phyloP scores from a whole-genome alignment of 2,888 invertebrate species.

The Tribolium freemani region DNA sequence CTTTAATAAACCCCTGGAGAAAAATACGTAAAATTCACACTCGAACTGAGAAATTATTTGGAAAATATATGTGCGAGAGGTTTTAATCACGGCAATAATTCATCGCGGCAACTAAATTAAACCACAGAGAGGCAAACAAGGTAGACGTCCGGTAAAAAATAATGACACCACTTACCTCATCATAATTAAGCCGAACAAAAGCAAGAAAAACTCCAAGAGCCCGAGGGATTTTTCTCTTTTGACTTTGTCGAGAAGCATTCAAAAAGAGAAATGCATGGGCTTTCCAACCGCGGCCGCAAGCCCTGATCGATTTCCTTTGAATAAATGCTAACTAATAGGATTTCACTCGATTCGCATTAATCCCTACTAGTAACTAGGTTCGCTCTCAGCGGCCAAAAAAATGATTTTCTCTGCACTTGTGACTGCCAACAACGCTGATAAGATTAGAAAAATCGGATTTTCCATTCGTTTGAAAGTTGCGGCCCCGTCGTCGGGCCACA shows the following conservation, averaged over 20 bases:
- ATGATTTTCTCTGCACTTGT: background rate
- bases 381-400: too few relatives aligned
- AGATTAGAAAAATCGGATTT: slow-evolving; percentile 15
- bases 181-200: slow-evolving; percentile 21
- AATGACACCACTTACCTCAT: slow-evolving; percentile 26
- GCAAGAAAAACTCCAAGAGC: slow-evolving; percentile 4
- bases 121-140: slow-evolving; percentile 10
- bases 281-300: background rate
- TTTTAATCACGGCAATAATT: slow-evolving; percentile 13
- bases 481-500: background rate
- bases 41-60: slow-evolving; percentile 12
- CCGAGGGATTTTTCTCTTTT: slow-evolving; percentile 2
- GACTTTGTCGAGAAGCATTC: background rate
- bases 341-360: background rate
- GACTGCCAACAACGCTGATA: background rate
- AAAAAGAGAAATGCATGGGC: slow-evolving; percentile 9
- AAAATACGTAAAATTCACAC: slow-evolving; percentile 9
- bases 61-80: slow-evolving; percentile 17
- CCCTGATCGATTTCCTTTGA: slow-evolving; percentile 4
- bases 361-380: background rate
- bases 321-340: slow-evolving; percentile 1
- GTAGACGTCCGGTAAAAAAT: slow-evolving; percentile 19
- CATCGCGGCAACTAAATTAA: slow-evolving; percentile 10
- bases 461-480: background rate
- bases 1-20: background rate